Evolutionary conservation across 2,888 invertebrate genomes (phyloP).

Genomic region (Dicycla oo): DNA sequence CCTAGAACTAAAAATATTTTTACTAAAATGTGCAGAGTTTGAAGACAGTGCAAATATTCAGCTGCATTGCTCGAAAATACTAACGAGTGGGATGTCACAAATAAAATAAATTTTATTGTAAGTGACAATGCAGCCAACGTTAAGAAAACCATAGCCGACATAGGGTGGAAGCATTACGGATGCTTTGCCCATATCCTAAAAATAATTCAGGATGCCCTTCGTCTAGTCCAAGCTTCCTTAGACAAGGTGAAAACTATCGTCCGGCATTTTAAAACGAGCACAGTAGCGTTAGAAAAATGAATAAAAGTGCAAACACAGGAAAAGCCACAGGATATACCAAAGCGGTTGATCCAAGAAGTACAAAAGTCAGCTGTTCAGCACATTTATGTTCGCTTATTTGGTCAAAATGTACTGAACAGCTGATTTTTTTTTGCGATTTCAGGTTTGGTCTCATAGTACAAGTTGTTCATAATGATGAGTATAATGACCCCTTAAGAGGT

Average conservation of each 20-base stretch:
- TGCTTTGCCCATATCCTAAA: background rate
- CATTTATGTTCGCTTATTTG: too few relatives aligned
- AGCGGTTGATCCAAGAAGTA: slow-evolving; percentile 2
- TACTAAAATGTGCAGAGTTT: background rate
- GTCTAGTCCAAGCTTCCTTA: background rate
- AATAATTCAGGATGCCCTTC: background rate
- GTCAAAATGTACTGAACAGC: too few relatives aligned
- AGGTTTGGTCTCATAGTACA: too few relatives aligned
- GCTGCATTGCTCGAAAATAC: background rate
- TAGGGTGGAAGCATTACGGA: background rate
- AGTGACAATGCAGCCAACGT: background rate
- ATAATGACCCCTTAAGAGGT: too few relatives aligned
- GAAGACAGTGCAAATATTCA: background rate
- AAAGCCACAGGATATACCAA: background rate
- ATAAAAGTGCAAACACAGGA: slow-evolving; percentile 5
- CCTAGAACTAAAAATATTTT: background rate
- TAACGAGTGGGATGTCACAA: background rate
- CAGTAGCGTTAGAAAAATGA: background rate
- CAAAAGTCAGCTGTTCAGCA: too few relatives aligned
- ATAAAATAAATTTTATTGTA: background rate
- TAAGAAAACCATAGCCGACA: background rate
- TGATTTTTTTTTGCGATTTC: too few relatives aligned
- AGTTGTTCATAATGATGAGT: too few relatives aligned
- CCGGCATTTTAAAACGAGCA: background rate
- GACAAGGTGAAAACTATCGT: slow-evolving; percentile 12